Percentiles rank a stretch among this genome's conserved stretches.
These are phyloP conservation scores for Melitaea cinxia DNA, from an alignment of 1,140 invertebrate species.

Conservation along the genomic window DNA sequence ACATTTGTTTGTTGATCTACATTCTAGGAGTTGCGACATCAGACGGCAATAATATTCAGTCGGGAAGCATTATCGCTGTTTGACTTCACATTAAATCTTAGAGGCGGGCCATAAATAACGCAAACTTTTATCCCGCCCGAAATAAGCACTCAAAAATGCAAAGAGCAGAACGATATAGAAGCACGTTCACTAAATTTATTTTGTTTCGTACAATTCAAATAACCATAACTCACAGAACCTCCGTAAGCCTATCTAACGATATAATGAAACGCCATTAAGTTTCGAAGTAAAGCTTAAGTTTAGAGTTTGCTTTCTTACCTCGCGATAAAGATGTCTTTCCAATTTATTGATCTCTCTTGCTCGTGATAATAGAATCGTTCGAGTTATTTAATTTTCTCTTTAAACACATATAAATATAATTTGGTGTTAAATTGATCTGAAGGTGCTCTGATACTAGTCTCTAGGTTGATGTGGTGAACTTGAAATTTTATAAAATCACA, in stretches of 20 bases:
- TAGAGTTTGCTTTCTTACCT: conserved; percentile 65
- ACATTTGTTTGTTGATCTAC: conserved; percentile 23
- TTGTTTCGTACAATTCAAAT: conserved; percentile 82
- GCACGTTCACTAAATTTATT: conserved; percentile 82
- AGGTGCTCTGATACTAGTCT: too few species aligned
- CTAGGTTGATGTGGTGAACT: too few species aligned
- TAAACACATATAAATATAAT: background rate
- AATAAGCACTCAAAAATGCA: conserved; percentile 82
- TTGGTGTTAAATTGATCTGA: background rate
- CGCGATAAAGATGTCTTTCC: conserved; percentile 75
- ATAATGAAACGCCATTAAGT: conserved; percentile 80
- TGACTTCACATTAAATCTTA: conserved; percentile 81
- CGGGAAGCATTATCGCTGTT: conserved; percentile 77
- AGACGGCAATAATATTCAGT: conserved; percentile 66
- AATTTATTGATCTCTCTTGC: conserved; percentile 69
- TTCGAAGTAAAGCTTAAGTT: conserved; percentile 71
- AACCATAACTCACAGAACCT: conserved; percentile 79
- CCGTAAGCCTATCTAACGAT: conserved; percentile 76
- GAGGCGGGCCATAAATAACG: conserved; percentile 76
- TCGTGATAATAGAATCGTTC: conserved; percentile 48
- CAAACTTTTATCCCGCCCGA: conserved; percentile 79
- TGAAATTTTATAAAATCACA: background rate
- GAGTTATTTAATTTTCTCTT: conserved; percentile 29
- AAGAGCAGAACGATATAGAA: conserved; percentile 79
- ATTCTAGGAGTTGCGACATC: conserved; percentile 25